Evolutionary conservation across 1,140 invertebrate genomes (phyloP).

Genomic region (Diuraphis noxia): DNA sequence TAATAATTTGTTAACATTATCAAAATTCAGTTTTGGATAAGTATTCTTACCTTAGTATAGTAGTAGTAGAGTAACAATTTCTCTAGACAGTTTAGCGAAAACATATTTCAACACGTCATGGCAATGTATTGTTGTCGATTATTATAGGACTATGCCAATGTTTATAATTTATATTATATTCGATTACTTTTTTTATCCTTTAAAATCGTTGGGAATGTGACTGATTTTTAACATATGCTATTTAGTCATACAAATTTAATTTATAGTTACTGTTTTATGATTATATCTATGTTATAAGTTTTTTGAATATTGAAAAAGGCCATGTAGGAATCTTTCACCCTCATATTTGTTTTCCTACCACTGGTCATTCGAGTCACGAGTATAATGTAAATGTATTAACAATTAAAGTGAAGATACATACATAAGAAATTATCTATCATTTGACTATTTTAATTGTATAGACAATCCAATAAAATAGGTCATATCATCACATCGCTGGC

Average conservation of each 20-base stretch:
- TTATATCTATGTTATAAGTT: too few relatives aligned
- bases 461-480: background rate
- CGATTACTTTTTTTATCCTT: background rate
- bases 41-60: background rate
- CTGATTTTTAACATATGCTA: too few relatives aligned
- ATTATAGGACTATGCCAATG: background rate
- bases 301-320: too few relatives aligned
- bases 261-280: too few relatives aligned
- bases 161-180: background rate
- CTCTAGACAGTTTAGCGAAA: background rate
- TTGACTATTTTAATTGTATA: background rate
- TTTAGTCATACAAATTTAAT: too few relatives aligned
- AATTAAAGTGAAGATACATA: background rate
- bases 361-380: background rate
- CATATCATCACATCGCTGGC: background rate
- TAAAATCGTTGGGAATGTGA: too few relatives aligned
- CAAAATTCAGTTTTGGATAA: too few relatives aligned
- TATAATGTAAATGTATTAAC: background rate
- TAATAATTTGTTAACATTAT: too few relatives aligned
- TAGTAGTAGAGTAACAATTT: background rate
- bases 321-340: too few relatives aligned
- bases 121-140: background rate
- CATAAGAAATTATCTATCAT: background rate
- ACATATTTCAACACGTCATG: background rate
- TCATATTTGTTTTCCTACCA: too few relatives aligned